phyloP scores from a whole-genome alignment of 2,888 invertebrate species.

The Pyrrhia umbra region DNA sequence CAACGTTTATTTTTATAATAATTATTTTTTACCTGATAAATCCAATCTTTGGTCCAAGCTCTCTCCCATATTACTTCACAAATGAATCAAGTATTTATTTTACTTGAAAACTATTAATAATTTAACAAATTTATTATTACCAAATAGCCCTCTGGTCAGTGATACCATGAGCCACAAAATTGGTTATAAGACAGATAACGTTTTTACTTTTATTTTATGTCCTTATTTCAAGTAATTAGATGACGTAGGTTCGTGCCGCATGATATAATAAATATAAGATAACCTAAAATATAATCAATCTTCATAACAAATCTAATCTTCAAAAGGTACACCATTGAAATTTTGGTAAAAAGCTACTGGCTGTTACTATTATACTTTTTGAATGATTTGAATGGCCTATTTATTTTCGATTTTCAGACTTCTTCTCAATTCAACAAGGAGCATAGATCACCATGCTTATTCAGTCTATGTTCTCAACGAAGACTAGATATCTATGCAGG shows the following conservation, averaged over 20 bases:
- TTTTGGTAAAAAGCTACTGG: too few species aligned
- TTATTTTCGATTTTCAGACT: too few species aligned
- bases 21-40: constrained; percentile 19
- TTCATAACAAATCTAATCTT: constrained; percentile 28
- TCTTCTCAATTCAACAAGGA: too few species aligned
- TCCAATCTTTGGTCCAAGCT: not conserved
- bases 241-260: constrained; percentile 27
- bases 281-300: constrained; percentile 19
- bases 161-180: constrained; percentile 1
- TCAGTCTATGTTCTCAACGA: too few species aligned
- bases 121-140: not conserved
- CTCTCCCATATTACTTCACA: constrained; percentile 30
- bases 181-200: constrained; percentile 12
- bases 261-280: constrained; percentile 25
- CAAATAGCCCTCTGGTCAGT: not conserved
- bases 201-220: constrained; percentile 16
- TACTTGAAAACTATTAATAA: not conserved
- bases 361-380: too few species aligned
- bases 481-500: too few species aligned
- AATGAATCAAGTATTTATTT: not conserved
- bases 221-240: constrained; percentile 14
- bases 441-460: too few species aligned
- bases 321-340: not conserved
- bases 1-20: not conserved
- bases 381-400: too few species aligned